phyloP scores from a whole-genome alignment of 1,140 invertebrate genomes.

The Sycophila sp. region DNA sequence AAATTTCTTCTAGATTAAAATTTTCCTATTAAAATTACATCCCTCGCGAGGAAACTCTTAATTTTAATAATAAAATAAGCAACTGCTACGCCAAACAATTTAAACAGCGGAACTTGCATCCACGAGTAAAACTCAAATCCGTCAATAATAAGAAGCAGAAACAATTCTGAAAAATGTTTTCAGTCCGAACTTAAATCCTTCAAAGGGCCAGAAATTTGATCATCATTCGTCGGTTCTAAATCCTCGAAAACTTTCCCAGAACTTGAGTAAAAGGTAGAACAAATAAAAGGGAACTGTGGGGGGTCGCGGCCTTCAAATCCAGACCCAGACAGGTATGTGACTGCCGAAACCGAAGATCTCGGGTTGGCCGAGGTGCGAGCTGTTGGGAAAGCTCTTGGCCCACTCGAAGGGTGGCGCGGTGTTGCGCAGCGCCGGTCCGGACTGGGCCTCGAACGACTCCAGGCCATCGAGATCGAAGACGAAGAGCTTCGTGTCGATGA shows the following conservation, averaged over 20 bases:
- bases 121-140: too few species aligned
- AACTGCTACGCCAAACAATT: too few species aligned
- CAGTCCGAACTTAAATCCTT: background rate
- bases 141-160: too few species aligned
- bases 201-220: background rate
- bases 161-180: background rate
- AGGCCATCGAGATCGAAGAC: constrained; percentile 46
- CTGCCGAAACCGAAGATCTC: constrained; percentile 79
- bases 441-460: constrained; percentile 51
- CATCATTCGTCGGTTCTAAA: background rate
- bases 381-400: constrained; percentile 72
- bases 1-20: too few species aligned
- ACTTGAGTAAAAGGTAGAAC: background rate
- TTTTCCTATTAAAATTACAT: too few species aligned
- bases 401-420: constrained; percentile 73
- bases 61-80: too few species aligned
- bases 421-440: constrained; percentile 46
- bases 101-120: too few species aligned
- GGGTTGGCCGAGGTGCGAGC: constrained; percentile 80
- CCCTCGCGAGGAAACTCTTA: too few species aligned
- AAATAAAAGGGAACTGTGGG: too few species aligned
- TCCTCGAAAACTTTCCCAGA: background rate
- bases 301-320: constrained; percentile 55
- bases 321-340: constrained; percentile 67
- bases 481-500: constrained; percentile 57